phyloP scores from a whole-genome alignment of 2,113 vertebrate species.

The Chelonoidis abingdonii region DNA sequence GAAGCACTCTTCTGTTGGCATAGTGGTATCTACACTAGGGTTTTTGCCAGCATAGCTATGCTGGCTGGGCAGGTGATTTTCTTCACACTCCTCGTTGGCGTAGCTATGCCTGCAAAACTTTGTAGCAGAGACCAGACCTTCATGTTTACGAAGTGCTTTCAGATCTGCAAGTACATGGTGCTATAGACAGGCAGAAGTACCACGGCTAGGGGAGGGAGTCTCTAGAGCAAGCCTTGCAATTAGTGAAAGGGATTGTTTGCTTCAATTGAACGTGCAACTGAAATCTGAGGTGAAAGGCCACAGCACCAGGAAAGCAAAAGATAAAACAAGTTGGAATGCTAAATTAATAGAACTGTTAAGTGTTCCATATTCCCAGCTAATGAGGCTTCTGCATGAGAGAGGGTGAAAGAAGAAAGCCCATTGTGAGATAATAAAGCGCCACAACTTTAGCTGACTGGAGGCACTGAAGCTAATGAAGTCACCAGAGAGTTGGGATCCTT shows the following conservation, averaged over 20 bases:
- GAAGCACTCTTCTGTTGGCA: not conserved
- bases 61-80: not conserved
- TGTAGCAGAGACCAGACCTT: not conserved
- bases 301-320: not conserved
- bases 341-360: slow-evolving; percentile 47
- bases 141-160: not conserved
- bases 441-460: slow-evolving; percentile 54
- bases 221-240: not conserved
- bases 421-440: not conserved
- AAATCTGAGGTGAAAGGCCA: not conserved
- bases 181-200: not conserved
- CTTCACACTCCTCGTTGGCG: not conserved
- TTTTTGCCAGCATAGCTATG: not conserved
- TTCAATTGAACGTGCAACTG: fast-evolving
- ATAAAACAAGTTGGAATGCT: not conserved
- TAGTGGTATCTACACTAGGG: not conserved
- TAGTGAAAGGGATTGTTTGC: not conserved
- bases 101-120: not conserved
- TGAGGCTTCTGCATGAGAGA: slow-evolving; percentile 46
- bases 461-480: slow-evolving; percentile 75
- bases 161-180: not conserved
- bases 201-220: not conserved
- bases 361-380: slow-evolving; percentile 54
- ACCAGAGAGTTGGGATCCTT: slow-evolving; percentile 69
- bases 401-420: slow-evolving; percentile 1